phyloP scores from a whole-genome alignment of 1,140 invertebrate species.

The Chironomus striatipennis region DNA sequence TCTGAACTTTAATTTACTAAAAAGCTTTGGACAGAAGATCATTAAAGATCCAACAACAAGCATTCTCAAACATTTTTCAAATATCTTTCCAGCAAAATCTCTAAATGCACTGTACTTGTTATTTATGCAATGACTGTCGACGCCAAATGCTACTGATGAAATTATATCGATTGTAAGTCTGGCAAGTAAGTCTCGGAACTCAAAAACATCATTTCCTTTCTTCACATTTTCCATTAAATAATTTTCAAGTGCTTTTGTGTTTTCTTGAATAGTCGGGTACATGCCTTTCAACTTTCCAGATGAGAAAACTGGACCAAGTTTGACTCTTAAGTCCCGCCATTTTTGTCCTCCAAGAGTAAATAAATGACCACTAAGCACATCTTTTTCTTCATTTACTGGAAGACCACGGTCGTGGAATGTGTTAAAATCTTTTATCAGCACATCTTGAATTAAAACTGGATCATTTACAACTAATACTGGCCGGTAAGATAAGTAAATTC shows the following conservation, averaged over 20 bases:
- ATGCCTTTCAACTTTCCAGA: conserved; percentile 44
- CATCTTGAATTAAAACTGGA: conserved; percentile 38
- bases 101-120: conserved; percentile 32
- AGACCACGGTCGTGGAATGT: conserved; percentile 37
- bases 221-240: conserved; percentile 27
- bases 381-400: conserved; percentile 31
- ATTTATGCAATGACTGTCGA: conserved; percentile 33
- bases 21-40: conserved; percentile 28
- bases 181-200: conserved; percentile 32
- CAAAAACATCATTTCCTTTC: conserved; percentile 25
- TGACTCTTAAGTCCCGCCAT: conserved; percentile 40
- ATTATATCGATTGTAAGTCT: conserved; percentile 34
- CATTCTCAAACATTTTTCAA: conserved; percentile 26
- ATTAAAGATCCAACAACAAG: conserved; percentile 27
- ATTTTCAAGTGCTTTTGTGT: conserved; percentile 29
- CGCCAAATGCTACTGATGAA: conserved; percentile 36
- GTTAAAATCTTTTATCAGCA: conserved; percentile 41
- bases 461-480: conserved; percentile 36
- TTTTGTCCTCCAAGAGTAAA: conserved; percentile 37
- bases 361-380: conserved; percentile 33
- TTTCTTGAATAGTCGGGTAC: conserved; percentile 39
- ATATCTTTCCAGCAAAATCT: conserved; percentile 31
- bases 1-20: conserved; percentile 27
- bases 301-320: conserved; percentile 43
- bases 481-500: conserved; percentile 32